These are phyloP conservation scores for Caenorhabditis remanei DNA, from an alignment of 1,140 invertebrate genomes.

Conservation along the genomic window DNA sequence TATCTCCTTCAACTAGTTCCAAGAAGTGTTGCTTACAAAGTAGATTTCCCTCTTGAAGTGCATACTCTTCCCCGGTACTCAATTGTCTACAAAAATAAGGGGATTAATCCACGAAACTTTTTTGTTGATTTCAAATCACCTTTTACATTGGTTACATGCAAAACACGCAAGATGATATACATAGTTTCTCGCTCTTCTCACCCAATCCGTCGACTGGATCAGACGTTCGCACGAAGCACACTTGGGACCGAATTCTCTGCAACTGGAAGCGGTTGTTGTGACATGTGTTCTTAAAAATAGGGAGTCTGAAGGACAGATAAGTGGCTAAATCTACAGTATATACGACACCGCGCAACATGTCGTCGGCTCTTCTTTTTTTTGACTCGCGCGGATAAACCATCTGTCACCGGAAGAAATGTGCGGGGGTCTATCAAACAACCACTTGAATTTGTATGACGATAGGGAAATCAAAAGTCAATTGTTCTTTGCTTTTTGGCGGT, in stretches of 20 bases:
- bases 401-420: constrained; percentile 34
- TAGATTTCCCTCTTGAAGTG: constrained; percentile 89
- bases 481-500: not conserved
- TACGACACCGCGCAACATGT: constrained; percentile 53
- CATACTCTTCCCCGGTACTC: constrained; percentile 95
- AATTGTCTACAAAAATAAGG: constrained; percentile 42
- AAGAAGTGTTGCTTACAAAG: constrained; percentile 96
- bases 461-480: not conserved
- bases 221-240: constrained; percentile 93
- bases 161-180: constrained; percentile 99
- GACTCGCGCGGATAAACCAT: constrained; percentile 8
- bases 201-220: constrained; percentile 95
- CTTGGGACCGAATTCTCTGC: constrained; percentile 92
- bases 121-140: constrained; percentile 81
- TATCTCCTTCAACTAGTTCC: constrained; percentile 87
- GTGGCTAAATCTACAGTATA: constrained; percentile 26
- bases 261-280: constrained; percentile 54
- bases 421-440: constrained; percentile 43
- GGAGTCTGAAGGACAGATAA: not conserved
- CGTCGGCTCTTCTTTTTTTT: not conserved
- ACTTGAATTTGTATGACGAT: constrained; percentile 33
- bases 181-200: constrained; percentile 90
- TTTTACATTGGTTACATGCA: constrained; percentile 94
- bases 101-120: not conserved
- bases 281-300: constrained; percentile 1